phyloP scores from a whole-genome alignment of 2,888 invertebrate species.

The Tuta absoluta region DNA sequence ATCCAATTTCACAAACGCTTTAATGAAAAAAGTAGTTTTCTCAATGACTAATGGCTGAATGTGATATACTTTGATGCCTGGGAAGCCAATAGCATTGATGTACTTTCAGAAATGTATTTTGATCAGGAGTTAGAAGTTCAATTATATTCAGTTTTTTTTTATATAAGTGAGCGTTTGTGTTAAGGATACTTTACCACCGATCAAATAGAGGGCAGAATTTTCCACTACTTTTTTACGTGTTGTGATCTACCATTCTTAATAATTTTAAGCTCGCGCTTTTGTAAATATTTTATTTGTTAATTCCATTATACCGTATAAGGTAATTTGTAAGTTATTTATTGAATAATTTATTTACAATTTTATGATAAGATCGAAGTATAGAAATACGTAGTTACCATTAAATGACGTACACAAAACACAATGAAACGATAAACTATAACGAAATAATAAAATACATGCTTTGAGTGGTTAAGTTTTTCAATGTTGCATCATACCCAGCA shows the following conservation, averaged over 20 bases:
- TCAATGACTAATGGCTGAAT: slow-evolving; percentile 20
- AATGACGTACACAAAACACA: slow-evolving; percentile 38
- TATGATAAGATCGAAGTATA: slow-evolving; percentile 38
- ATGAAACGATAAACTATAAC: slow-evolving; percentile 32
- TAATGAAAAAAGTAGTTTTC: slow-evolving; percentile 1
- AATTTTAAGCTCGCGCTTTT: slow-evolving; percentile 53
- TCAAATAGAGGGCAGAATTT: slow-evolving; percentile 23
- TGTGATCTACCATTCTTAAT: slow-evolving; percentile 30
- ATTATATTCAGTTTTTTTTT: slow-evolving; percentile 6
- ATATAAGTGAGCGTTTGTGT: neutral
- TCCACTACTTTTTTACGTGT: slow-evolving; percentile 11
- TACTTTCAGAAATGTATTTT: neutral
- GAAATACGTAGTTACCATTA: slow-evolving; percentile 44
- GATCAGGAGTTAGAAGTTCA: neutral
- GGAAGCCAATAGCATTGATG: neutral
- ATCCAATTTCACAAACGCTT: slow-evolving; percentile 6
- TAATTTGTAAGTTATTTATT: slow-evolving; percentile 53
- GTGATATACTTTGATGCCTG: neutral
- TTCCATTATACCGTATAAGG: slow-evolving; percentile 16
- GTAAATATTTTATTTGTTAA: slow-evolving; percentile 54
- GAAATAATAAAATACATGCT: slow-evolving; percentile 41
- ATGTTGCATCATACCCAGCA: neutral
- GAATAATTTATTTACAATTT: slow-evolving; percentile 49
- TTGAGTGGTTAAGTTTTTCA: slow-evolving; percentile 41
- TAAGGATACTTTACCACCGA: slow-evolving; percentile 29